Evolutionary conservation across 2,113 vertebrate genomes (phyloP).

Genomic region (Xenopus tropicalis): DNA sequence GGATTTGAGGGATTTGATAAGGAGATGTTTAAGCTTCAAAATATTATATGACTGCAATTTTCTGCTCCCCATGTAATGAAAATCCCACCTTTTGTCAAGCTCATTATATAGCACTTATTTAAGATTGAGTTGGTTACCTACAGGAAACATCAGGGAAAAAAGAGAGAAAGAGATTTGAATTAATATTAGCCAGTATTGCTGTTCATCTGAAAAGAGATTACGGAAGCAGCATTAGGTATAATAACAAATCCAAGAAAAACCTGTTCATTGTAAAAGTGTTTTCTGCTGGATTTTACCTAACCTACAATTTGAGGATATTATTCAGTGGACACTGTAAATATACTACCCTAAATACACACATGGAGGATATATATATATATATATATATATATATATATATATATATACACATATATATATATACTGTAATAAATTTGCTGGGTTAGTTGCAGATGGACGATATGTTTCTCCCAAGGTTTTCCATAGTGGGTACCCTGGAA

Average conservation of each 20-base stretch:
- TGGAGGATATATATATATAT: no score
- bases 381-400: no score
- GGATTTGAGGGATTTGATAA: constrained; percentile 51
- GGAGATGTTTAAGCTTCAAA: constrained; percentile 37
- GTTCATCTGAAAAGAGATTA: constrained; percentile 41
- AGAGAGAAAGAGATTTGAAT: constrained; percentile 23
- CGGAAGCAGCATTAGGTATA: constrained; percentile 27
- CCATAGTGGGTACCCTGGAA: no score
- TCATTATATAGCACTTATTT: constrained; percentile 40
- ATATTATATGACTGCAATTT: constrained; percentile 36
- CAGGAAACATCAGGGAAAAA: constrained; percentile 7
- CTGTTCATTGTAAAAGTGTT: neutral
- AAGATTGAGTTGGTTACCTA: constrained; percentile 26
- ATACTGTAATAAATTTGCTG: no score
- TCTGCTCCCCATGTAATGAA: constrained; percentile 35
- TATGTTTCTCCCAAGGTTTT: no score
- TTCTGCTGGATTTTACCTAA: constrained; percentile 1
- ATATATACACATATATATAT: no score
- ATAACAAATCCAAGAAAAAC: constrained; percentile 8
- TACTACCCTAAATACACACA: no score
- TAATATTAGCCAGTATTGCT: constrained; percentile 38
- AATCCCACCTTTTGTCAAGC: constrained; percentile 43
- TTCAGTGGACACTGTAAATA: no score
- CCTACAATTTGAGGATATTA: neutral
- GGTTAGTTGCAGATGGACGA: no score